Base-by-base conservation (phyloP, 2,797 vertebrate species). In the Lophotriccus pileatus region DNA sequence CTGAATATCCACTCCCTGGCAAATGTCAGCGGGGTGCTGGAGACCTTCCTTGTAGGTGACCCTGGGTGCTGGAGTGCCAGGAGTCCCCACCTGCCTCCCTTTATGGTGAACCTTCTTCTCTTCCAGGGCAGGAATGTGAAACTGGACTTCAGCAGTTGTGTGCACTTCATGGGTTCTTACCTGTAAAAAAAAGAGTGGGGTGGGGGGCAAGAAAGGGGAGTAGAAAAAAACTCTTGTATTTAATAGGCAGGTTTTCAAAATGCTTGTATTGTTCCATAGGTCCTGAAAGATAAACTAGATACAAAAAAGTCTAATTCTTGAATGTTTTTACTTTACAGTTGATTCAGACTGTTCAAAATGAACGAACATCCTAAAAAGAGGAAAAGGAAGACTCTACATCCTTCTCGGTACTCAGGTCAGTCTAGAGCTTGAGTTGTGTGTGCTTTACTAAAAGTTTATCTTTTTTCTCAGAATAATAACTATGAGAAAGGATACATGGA, bases 361-460 rank as follows among this genome's bases (percentile, higher is more conserved):
- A 98, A 98, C 21, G 98, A 98, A 37, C 97, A 98, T 95, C 98
- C 98, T 87, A 98, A 98, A 95, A 98, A 98, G 96, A 97, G 98
- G 81, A 98, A 98, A 96, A 98, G 98, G 96, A 98, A 98, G 97
- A 98, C 98, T 56, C 95, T 98, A 64, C 98, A 98, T 66, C 98
- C 98, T 81, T 98, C 98, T 84, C 98, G 98, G 84, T 98, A 98
- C 69, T 98, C 98, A 96, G 98, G 98, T 97, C 78, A 95, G 96
- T 95, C 23, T 82, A 36, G 59, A 59, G 49, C 58, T 90, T 60
- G 66, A 76, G 50, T 91, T 75, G n/a, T 8, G 39, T 78, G 24
- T 25, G 5, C 37, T 91, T 94, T 1, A 49, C 15, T 60, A 64
- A 58, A 58, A 46, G 13, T 82, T 86, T 49, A 30, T 46, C 4